A percentile compares a stretch with the other conserved stretches of the same genome.
Evolutionary conservation across 2,113 vertebrate genomes (phyloP).

Genomic region (Pandion haliaetus): DNA sequence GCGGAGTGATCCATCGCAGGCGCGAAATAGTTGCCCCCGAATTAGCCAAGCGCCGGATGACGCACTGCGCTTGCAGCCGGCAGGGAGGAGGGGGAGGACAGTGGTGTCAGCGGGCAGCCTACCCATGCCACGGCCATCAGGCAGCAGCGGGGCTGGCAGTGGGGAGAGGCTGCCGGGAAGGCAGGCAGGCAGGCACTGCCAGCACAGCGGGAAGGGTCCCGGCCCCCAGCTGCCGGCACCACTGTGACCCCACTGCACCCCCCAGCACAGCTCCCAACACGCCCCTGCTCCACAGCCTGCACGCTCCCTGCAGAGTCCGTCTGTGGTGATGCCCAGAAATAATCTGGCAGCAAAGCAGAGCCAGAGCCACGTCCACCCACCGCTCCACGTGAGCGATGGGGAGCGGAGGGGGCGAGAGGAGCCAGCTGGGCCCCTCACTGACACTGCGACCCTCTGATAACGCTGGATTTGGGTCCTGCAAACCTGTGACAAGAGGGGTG

Average conservation of each 20-base stretch:
- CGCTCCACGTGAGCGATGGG: not conserved
- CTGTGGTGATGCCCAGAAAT: constrained; percentile 23
- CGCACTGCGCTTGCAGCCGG: not conserved
- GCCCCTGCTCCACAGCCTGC: not conserved
- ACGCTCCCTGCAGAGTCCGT: not conserved
- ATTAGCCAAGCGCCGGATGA: not conserved
- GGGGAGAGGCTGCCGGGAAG: not conserved
- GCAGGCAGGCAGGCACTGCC: not conserved
- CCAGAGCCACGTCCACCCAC: not conserved
- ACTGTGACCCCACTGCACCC: not conserved
- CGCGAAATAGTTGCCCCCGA: not conserved
- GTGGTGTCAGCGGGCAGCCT: not conserved
- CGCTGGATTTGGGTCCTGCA: not conserved
- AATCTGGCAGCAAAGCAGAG: not conserved
- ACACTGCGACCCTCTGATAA: constrained; percentile 18
- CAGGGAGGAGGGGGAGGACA: not conserved
- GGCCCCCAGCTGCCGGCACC: not conserved
- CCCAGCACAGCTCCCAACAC: not conserved
- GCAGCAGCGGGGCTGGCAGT: not conserved
- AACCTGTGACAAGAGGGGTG: not conserved
- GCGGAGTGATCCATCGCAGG: not conserved
- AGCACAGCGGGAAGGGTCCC: not conserved
- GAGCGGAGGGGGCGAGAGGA: not conserved
- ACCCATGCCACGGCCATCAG: not conserved
- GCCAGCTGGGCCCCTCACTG: constrained; percentile 9